Evolutionary conservation across 23 tunicate genomes (phyloP), one percentile per base, ranked within the genome.

Genomic region (Phallusia fumigata): DNA sequence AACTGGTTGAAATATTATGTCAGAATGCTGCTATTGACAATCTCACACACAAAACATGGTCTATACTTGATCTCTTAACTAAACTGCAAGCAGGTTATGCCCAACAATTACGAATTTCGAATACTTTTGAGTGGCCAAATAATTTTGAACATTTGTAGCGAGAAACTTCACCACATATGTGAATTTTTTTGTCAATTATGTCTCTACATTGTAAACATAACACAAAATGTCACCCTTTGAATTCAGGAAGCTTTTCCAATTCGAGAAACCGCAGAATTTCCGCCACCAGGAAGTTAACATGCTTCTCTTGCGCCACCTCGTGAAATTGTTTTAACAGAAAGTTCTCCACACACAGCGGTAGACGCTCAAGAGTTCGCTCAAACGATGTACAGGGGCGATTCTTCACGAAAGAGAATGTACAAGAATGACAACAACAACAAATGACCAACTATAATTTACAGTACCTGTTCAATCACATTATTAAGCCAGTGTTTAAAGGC

Each of bases 251-350:
- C n/a, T 65, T 33, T 79, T 76, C 50, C 45, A 96, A 12, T 0
- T 79, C 72, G 28, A 96, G 52, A 82, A 91, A 87, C 22, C 79
- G 82, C 83, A 86, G 84, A 26, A 96, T 84, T 19, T 77, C 75
- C 65, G 84, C 19, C 15, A 85, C 76, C 58, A 96, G 64, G 19
- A n/a, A 33, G 32, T 81, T 52, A 19, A 88, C 0, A 77, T 85
- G 85, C 12, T 80, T 77, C 53, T 52, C 69, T 44, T 87, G 80
- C 75, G 91, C 90, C 76, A 81, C 86, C 77, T 96, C 99, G 84
- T 96, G 99, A 50, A 87, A 96, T 19, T 96, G 97, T 81, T 96
- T 96, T 64, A 96, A 51, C 82, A 96, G 53, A n/a, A 96, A 74
- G 82, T 96, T 81, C 52, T 90, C 93, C 76, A 96, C 85, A 49